phyloP scores from a whole-genome alignment of 1,140 invertebrate species.

The Drosophila sp. region DNA sequence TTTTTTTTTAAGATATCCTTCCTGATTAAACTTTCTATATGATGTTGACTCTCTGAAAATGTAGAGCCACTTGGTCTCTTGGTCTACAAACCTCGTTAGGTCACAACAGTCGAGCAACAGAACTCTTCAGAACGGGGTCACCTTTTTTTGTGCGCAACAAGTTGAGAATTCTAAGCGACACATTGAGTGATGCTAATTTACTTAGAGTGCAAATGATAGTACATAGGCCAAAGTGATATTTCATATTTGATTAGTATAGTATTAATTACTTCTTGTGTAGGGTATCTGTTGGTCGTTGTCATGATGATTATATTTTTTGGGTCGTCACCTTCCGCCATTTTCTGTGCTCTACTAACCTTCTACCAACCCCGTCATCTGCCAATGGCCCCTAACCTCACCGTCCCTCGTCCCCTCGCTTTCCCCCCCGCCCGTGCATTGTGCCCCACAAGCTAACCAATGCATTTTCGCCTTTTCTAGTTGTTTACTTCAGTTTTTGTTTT shows the following conservation, averaged over 20 bases:
- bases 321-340: slow-evolving; percentile 46
- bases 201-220: too few species aligned
- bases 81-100: too few species aligned
- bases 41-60: too few species aligned
- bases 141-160: not conserved
- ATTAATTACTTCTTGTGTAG: not conserved
- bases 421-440: slow-evolving; percentile 1
- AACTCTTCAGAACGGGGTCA: not conserved
- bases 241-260: too few species aligned
- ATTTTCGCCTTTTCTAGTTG: slow-evolving; percentile 54
- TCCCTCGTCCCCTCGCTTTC: not conserved
- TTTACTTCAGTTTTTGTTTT: slow-evolving; percentile 57
- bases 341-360: slow-evolving; percentile 53
- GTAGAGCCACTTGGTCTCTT: too few species aligned
- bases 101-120: too few species aligned
- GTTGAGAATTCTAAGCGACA: not conserved
- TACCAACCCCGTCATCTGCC: slow-evolving; percentile 11
- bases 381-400: slow-evolving; percentile 2
- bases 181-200: too few species aligned
- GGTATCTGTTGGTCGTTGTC: not conserved
- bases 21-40: too few species aligned
- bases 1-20: too few species aligned
- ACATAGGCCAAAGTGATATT: too few species aligned
- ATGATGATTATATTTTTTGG: not conserved
- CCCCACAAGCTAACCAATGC: slow-evolving; percentile 48